Conservation (phyloP, 2,797 vertebrate genomes). For the Malacoraja senta region DNA sequence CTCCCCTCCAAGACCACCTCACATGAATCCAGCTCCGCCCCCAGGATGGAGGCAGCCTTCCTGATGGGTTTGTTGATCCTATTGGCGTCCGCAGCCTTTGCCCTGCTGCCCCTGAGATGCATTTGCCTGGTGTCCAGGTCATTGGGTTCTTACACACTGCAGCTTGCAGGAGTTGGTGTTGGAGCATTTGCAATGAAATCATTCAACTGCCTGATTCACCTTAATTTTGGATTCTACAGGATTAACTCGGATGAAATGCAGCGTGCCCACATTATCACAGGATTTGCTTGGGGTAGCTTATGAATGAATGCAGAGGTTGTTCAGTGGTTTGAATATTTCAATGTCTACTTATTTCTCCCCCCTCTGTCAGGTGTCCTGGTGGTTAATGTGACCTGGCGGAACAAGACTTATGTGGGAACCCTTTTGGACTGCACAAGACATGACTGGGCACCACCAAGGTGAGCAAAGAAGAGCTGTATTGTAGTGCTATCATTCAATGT, state of each 20-base stretch:
- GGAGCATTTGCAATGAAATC: background rate
- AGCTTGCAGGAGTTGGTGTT: background rate
- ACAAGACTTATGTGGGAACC: conserved; percentile 96
- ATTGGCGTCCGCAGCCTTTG: no score
- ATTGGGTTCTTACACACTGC: no score
- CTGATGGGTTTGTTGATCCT: no score
- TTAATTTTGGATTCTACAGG: background rate
- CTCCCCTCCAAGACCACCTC: no score
- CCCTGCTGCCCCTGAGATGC: no score
- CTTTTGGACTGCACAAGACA: conserved; percentile 93
- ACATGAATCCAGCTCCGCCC: no score
- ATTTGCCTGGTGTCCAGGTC: no score
- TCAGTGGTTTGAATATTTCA: background rate
- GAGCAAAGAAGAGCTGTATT: conserved; percentile 45
- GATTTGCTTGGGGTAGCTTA: background rate
- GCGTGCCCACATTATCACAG: background rate
- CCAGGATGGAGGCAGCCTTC: no score
- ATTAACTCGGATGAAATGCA: background rate
- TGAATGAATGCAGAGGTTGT: background rate
- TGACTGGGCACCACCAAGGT: conserved; percentile 97
- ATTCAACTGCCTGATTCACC: background rate
- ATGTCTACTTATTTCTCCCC: background rate
- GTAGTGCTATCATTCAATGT: background rate
- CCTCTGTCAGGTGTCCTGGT: conserved; percentile 84
- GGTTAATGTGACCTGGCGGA: conserved; percentile 98